Evolutionary conservation across 2,888 invertebrate species (phyloP), one percentile per base, ranked within the genome.

Genomic region (Pachycephus smyrnensis): DNA sequence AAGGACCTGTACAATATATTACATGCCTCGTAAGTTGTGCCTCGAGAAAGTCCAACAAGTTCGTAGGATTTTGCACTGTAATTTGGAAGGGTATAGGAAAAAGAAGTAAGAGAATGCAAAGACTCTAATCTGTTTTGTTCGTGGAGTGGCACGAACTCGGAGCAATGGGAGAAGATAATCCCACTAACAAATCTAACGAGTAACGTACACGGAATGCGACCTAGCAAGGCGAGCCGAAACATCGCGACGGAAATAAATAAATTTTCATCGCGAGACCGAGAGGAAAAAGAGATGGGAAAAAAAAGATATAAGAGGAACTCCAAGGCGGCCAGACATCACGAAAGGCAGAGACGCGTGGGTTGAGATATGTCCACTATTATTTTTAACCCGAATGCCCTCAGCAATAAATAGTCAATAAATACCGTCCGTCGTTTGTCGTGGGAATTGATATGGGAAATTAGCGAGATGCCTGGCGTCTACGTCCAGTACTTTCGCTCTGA

Each of bases 361-460:
- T 30, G 76, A 12, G 68, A 68, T 69, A 75, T 23, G 75, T 73
- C 71, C 73, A 77, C 40, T 69, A 77, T 77, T 77, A 80, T 83
- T 80, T 76, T 77, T 69, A 73, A 79, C 77, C 75, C 36, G 76
- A 12, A 79, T 71, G 68, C 68, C 75, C 73, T 33, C 71, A 23
- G 30, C 68, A 37, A 40, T 77, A 75, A 77, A 68, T 69, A 55
- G 71, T 73, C 76, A 69, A 76, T 77, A 76, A 82, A 82, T 78
- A 77, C 75, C 32, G 37, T 30, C 4, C 71, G 76, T 77, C 78
- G 40, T 77, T 73, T 73, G 71, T 35, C 76, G 35, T 71, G 71
- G 0, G 55, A 55, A 55, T 55, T 55, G 23, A 55, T 23, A 23
- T 55, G 55, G 55, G 55, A 55, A 55, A 55, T 55, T 55, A 55